Evolutionary conservation across 2,113 vertebrate genomes (phyloP), one percentile per base, ranked within the genome.

Genomic region (Circaetus cinerascens): DNA sequence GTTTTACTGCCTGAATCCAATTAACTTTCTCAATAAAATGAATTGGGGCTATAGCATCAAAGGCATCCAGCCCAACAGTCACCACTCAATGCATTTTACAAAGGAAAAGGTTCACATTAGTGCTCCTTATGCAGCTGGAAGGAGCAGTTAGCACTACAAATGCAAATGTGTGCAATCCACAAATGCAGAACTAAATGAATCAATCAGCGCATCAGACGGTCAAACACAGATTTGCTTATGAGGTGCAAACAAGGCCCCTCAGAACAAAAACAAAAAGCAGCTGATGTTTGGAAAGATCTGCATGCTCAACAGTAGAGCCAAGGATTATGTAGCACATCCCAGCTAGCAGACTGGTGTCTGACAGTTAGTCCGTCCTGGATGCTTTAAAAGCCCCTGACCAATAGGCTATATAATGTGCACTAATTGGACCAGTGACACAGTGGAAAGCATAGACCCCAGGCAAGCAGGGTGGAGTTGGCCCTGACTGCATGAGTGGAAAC

Each of bases 401-500:
- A 10, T 2, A 38, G 51, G 13, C 29, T 38, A 1, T 22, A 11
- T 7, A 2, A 40, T 0, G 9, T 22, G n/a, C 45, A 10, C 2
- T 12, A 17, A 15, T 3, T 32, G 30, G 10, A 43, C 10, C 43
- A 50, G 43, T 4, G 5, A 3, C 50, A 20, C 4, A 1, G n/a
- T 2, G 0, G n/a, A 13, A 46, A 59, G 62, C 53, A 34, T 2
- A 21, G 13, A 18, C 4, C 57, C 19, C 29, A 32, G 5, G 30
- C 2, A 1, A 76, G 74, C 7, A 3, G 29, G 12, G 5, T 2
- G 34, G 29, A 45, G 56, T 2, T 32, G 60, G 30, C 55, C 56
- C 45, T 34, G 23, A 29, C 38, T 3, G 56, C 32, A 14, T 1
- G 0, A 53, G 51, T 0, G 5, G 26, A 73, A 72, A 32, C 0